phyloP scores from a whole-genome alignment of 2,888 invertebrate genomes.

The Melinaea marsaeus region DNA sequence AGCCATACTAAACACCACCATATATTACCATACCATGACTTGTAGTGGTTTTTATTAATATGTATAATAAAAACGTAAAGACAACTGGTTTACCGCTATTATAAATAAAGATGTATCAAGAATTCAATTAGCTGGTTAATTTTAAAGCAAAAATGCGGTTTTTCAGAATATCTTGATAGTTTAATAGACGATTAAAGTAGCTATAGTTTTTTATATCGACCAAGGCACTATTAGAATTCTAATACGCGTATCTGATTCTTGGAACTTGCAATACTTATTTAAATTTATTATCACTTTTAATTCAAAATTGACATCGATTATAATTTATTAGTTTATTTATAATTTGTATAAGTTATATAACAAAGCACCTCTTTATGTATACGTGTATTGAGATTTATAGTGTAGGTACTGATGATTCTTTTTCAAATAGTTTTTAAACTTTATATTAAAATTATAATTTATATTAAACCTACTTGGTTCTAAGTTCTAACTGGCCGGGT shows the following conservation, averaged over 20 bases:
- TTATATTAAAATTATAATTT: not conserved
- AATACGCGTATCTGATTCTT: constrained; percentile 13
- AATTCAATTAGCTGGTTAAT: too few relatives aligned
- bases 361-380: constrained; percentile 9
- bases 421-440: too few relatives aligned
- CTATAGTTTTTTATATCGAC: constrained; percentile 13
- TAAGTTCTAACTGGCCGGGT: too few relatives aligned
- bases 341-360: constrained; percentile 9
- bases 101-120: too few relatives aligned
- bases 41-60: too few relatives aligned
- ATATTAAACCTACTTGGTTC: not conserved
- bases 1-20: too few relatives aligned
- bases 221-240: constrained; percentile 9
- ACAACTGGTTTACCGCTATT: too few relatives aligned
- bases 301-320: constrained; percentile 18
- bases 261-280: constrained; percentile 11
- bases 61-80: too few relatives aligned
- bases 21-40: too few relatives aligned
- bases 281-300: constrained; percentile 21
- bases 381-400: constrained; percentile 1
- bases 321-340: constrained; percentile 21
- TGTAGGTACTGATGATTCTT: not conserved
- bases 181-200: constrained; percentile 2
- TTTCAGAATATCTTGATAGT: too few relatives aligned
- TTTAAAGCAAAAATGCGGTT: too few relatives aligned